Evolutionary conservation across 2,797 vertebrate genomes (phyloP).

Genomic region (Xenopus petersii): DNA sequence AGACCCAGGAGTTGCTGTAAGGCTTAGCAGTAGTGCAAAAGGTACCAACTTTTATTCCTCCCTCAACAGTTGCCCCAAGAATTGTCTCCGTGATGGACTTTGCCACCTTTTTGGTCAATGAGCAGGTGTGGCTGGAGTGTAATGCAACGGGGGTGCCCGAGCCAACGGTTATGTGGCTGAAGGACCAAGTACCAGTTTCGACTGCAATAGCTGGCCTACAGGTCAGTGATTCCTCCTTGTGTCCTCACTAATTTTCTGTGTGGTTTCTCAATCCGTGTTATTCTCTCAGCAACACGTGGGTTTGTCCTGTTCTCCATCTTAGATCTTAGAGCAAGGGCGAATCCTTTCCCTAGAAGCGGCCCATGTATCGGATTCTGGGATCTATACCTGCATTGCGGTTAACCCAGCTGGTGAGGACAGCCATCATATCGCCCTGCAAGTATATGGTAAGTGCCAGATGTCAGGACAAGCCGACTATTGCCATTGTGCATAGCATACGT

Average conservation of each 20-base stretch:
- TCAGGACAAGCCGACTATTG: too few relatives aligned
- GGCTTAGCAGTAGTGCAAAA: too few relatives aligned
- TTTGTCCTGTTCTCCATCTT: not conserved
- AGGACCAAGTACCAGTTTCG: conserved; percentile 59
- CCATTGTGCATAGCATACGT: too few relatives aligned
- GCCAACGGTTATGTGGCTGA: conserved; percentile 63
- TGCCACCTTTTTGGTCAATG: conserved; percentile 27
- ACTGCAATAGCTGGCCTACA: conserved; percentile 41
- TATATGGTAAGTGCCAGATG: conserved; percentile 54
- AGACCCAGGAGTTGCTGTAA: too few relatives aligned
- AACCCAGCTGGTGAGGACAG: conserved; percentile 66
- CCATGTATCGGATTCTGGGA: conserved; percentile 58
- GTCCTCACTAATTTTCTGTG: not conserved
- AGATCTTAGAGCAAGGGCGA: conserved; percentile 49
- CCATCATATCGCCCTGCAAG: conserved; percentile 53
- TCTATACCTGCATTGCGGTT: conserved; percentile 62
- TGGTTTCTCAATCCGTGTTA: not conserved
- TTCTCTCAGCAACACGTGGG: too few relatives aligned
- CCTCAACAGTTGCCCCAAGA: conserved; percentile 52
- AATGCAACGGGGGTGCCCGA: conserved; percentile 54
- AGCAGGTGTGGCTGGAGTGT: conserved; percentile 56
- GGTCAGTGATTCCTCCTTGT: conserved; percentile 52
- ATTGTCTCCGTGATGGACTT: conserved; percentile 54
- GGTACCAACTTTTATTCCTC: not conserved
- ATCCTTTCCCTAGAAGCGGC: conserved; percentile 58